phyloP scores from a whole-genome alignment of 2,888 invertebrate species.

The Marronus borbonicus region DNA sequence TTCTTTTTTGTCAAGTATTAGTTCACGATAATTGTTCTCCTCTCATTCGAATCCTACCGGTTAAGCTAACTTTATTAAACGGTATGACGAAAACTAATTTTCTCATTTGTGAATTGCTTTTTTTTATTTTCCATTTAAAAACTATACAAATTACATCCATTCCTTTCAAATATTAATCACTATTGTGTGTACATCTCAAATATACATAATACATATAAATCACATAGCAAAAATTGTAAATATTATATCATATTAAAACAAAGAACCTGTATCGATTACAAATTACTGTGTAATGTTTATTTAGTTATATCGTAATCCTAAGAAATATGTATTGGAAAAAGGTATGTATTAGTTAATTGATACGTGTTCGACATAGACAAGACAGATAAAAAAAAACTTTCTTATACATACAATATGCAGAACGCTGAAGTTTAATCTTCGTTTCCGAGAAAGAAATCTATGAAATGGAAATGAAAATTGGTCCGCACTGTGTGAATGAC shows the following conservation, averaged over 20 bases:
- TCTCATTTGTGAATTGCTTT: background rate
- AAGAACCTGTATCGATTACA: slow-evolving; percentile 37
- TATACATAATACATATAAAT: slow-evolving; percentile 37
- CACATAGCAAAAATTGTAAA: slow-evolving; percentile 42
- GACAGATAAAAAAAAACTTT: background rate
- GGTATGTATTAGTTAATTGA: background rate
- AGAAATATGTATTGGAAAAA: background rate
- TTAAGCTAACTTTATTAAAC: too few species aligned
- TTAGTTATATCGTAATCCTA: too few species aligned
- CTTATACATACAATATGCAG: too few species aligned
- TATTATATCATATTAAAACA: slow-evolving; percentile 39
- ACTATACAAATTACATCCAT: slow-evolving; percentile 42
- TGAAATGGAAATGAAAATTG: slow-evolving; percentile 34
- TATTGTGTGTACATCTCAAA: slow-evolving; percentile 1
- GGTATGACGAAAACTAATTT: too few species aligned
- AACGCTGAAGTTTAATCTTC: too few species aligned
- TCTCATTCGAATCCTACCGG: too few species aligned
- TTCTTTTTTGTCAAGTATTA: too few species aligned
- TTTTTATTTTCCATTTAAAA: slow-evolving; percentile 41
- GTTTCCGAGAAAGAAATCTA: background rate
- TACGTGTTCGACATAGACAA: background rate
- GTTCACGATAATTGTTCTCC: too few species aligned
- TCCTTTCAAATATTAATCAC: slow-evolving; percentile 18
- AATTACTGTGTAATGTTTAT: slow-evolving; percentile 23
- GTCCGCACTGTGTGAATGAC: slow-evolving; percentile 22